These are phyloP conservation scores for Acomys russatus DNA, from an alignment of 2,797 vertebrate genomes.

Conservation along the genomic window DNA sequence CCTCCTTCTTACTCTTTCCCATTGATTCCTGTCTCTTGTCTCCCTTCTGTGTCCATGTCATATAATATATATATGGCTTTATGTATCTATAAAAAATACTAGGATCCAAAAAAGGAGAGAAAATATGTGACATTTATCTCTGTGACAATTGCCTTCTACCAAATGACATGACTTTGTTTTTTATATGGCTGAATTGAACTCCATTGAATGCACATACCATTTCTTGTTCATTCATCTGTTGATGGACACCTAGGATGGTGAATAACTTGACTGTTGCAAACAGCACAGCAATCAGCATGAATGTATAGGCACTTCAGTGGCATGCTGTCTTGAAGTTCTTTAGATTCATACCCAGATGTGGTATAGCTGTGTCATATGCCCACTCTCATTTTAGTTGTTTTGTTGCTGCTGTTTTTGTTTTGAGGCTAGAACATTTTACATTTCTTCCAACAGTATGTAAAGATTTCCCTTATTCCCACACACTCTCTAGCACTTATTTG, in stretches of 20 bases:
- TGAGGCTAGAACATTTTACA: neutral
- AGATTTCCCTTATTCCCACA: too few species aligned
- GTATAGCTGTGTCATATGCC: too few species aligned
- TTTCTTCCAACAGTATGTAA: neutral
- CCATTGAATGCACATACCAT: too few species aligned
- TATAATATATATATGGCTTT: neutral
- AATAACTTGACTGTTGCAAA: neutral
- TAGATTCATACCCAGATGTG: neutral
- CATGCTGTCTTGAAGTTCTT: neutral
- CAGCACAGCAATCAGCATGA: neutral
- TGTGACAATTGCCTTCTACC: neutral
- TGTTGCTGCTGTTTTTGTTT: neutral
- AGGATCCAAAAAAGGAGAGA: neutral
- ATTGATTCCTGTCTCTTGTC: neutral
- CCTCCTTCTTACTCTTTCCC: neutral
- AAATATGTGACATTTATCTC: neutral
- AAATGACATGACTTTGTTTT: neutral
- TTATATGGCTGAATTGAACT: neutral
- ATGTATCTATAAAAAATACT: neutral
- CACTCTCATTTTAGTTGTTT: neutral
- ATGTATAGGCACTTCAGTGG: neutral
- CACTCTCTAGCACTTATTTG: neutral
- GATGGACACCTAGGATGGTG: neutral
- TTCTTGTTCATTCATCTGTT: neutral
- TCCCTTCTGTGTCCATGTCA: neutral